Evolutionary conservation across 1,140 invertebrate genomes (phyloP).

Genomic region (Drosophila sp.): DNA sequence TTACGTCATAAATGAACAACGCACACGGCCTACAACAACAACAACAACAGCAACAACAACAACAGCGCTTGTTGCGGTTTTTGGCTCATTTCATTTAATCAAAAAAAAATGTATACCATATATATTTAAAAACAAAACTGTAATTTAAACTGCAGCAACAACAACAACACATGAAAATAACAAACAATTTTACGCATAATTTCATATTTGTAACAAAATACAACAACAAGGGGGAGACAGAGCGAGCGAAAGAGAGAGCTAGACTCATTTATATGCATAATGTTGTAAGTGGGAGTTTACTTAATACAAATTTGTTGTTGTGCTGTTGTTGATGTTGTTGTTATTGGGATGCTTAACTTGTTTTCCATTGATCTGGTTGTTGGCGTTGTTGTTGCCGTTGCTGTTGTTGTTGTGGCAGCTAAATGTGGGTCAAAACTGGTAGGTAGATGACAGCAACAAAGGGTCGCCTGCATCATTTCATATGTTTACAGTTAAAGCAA

Average conservation of each 20-base stretch:
- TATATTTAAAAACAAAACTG: slow-evolving; percentile 13
- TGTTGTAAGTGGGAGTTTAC: slow-evolving; percentile 77
- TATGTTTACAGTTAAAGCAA: slow-evolving; percentile 74
- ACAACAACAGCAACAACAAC: slow-evolving; percentile 48
- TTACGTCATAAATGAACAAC: slow-evolving; percentile 75
- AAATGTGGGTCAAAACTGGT: slow-evolving; percentile 72
- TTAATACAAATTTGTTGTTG: slow-evolving; percentile 45
- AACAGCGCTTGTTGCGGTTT: slow-evolving; percentile 64
- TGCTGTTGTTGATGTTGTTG: slow-evolving; percentile 25
- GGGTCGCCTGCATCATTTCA: slow-evolving; percentile 20
- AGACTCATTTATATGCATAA: slow-evolving; percentile 45
- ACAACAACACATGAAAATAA: no score
- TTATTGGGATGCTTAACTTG: slow-evolving; percentile 50
- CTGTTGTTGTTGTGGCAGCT: slow-evolving; percentile 37
- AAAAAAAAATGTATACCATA: slow-evolving; percentile 9
- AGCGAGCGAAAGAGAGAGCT: neutral
- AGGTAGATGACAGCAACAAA: slow-evolving; percentile 39
- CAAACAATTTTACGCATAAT: slow-evolving; percentile 78
- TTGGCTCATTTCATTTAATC: slow-evolving; percentile 76
- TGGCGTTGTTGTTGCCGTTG: slow-evolving; percentile 43
- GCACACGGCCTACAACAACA: slow-evolving; percentile 14
- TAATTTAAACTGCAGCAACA: slow-evolving; percentile 40
- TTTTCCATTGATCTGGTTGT: slow-evolving; percentile 53
- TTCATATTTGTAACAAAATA: slow-evolving; percentile 80
- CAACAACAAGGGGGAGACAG: slow-evolving; percentile 14